Percentiles rank a stretch among this genome's conserved stretches.
Conservation (phyloP, 2,797 vertebrate species). For the Cirrhinus molitorella region DNA sequence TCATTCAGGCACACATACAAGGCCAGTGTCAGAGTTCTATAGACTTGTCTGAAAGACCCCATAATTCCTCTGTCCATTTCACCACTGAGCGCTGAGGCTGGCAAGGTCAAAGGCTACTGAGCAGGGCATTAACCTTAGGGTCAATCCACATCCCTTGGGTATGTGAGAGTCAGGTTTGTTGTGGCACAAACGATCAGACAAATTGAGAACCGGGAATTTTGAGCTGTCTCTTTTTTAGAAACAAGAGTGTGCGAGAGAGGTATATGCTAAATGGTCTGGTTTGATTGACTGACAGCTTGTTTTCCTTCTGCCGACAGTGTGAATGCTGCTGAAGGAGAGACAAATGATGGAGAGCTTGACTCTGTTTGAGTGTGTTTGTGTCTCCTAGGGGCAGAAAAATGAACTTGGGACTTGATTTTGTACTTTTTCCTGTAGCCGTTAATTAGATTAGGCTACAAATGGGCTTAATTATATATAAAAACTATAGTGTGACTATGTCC, state of each 20-base stretch:
- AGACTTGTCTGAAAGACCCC: constrained; percentile 59
- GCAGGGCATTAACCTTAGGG: constrained; percentile 60
- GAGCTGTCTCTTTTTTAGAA: constrained; percentile 33
- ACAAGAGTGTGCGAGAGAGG: neutral
- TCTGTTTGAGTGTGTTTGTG: constrained; percentile 31
- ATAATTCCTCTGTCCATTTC: constrained; percentile 65
- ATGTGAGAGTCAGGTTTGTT: constrained; percentile 39
- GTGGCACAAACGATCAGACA: constrained; percentile 44
- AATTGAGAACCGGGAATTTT: constrained; percentile 17
- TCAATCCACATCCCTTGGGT: constrained; percentile 44
- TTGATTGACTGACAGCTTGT: constrained; percentile 48
- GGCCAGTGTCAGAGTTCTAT: constrained; percentile 58
- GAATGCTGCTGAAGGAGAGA: constrained; percentile 27
- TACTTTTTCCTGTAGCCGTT: neutral
- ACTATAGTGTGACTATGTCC: too few relatives aligned
- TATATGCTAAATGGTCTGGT: constrained; percentile 31
- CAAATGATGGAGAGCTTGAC: constrained; percentile 26
- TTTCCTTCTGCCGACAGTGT: constrained; percentile 27
- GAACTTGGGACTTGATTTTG: constrained; percentile 26
- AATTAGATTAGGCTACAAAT: neutral
- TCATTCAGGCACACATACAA: constrained; percentile 34
- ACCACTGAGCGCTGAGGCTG: constrained; percentile 56
- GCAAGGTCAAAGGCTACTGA: constrained; percentile 61
- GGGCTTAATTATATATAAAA: neutral
- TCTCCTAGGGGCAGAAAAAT: constrained; percentile 26